Base-by-base conservation (phyloP, 2,888 invertebrate species). In the Sthenelais limicola region DNA sequence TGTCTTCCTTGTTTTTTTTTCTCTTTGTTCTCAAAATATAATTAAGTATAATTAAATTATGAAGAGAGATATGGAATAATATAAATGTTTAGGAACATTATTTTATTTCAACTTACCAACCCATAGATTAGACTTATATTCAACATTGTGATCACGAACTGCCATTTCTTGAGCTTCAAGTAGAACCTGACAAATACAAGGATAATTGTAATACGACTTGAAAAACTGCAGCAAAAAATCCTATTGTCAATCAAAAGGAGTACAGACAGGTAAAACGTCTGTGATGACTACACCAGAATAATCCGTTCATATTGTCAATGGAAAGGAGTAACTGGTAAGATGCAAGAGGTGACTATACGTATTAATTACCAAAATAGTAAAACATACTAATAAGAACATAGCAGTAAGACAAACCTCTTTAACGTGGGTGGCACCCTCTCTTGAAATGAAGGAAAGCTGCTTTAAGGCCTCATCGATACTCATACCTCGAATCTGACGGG, bases 111-210 rank as follows among this genome's bases (percentile, higher is more conserved):
- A 88, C 88, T 87, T 83, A 90, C 90, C 89, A 89, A 98, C 92
- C 98, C 97, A 98, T 74, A 98, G 90, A 89, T 98, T 97, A 84
- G 94, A 96, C 84, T 92, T 93, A 87, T 92, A 98, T 89, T 98
- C 98, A 9, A 98, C 96, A 90, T 97, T 94, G 82, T 98, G 96
- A 49, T 93, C 89, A 79, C 91, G 91, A 0, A 96, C 92, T 51
- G 97, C 98, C 80, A 94, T 87, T 81, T 94, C 91, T 87, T 94
- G 95, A 3, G 97, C 98, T 90, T 98, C 97, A 74, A 93, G 89
- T 76, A 98, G 90, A 1, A 93, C 91, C 87, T 96, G 92, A 56
- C 30, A 56, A n/a, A n/a, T n/a, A n/a, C n/a, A n/a, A n/a, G n/a
- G n/a, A n/a, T n/a, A n/a, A n/a, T n/a, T n/a, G n/a, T n/a, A n/a